Conservation (phyloP, 30 jellyfish, hydroid and myxozoan genomes). For the Mastigias papua region DNA sequence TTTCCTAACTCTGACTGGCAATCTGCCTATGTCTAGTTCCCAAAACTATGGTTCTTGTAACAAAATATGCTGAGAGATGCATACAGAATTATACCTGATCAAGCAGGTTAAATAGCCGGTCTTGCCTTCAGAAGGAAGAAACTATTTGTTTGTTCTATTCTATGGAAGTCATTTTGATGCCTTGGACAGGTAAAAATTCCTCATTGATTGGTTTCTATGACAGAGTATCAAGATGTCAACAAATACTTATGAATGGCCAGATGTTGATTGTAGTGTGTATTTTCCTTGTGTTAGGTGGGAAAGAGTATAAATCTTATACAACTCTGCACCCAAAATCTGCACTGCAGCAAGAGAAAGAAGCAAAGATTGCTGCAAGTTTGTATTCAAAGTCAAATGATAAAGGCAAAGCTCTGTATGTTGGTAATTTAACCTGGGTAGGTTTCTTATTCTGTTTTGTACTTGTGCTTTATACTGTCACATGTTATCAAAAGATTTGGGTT, state of each 20-base stretch:
- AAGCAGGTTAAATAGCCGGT: too few relatives aligned
- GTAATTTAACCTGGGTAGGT: constrained; percentile 95
- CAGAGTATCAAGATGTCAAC: too few relatives aligned
- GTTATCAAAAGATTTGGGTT: neutral
- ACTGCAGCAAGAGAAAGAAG: constrained; percentile 92
- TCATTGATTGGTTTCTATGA: too few relatives aligned
- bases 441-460: neutral
- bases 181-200: too few relatives aligned
- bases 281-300: constrained; percentile 35
- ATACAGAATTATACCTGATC: too few relatives aligned
- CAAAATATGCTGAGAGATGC: too few relatives aligned
- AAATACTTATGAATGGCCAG: neutral
- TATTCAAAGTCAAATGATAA: constrained; percentile 65
- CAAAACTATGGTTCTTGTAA: too few relatives aligned
- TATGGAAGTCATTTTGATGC: too few relatives aligned
- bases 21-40: too few relatives aligned
- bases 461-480: neutral
- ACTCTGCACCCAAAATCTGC: constrained; percentile 97
- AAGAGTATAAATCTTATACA: constrained; percentile 93
- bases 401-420: constrained; percentile 95
- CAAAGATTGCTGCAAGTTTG: constrained; percentile 89
- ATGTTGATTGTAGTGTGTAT: neutral
- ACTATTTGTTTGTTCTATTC: too few relatives aligned
- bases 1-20: too few relatives aligned
- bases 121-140: too few relatives aligned